Base-by-base conservation (phyloP, 2,888 invertebrate genomes). In the Brachylomia viminalis region DNA sequence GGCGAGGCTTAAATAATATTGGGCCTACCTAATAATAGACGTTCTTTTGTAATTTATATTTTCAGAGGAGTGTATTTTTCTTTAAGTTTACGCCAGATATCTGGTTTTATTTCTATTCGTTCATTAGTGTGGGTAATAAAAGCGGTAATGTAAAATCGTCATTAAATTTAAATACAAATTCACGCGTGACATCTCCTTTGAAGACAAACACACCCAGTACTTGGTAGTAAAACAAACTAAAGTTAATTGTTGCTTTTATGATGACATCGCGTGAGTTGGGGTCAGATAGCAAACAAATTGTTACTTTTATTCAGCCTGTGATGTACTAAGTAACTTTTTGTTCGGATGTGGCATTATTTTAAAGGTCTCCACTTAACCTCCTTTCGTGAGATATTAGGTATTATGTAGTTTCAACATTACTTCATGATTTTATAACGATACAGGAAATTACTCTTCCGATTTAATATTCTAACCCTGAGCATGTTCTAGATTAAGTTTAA, bases 231-330 rank as follows among this genome's bases (percentile, higher is more conserved):
- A 95, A 94, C 94, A 95, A 94, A 94, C 92, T 92, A 90, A 91
- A 91, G 92, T 94, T 95, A 95, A 95, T 95, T 95, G 94, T 94
- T 89, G 88, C 92, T 94, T 95, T 95, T 95, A 95, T 94, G 94
- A 94, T 91, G 92, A 90, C 91, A 94, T 96, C 92, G 96, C 96
- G 95, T 96, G 96, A 89, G 92, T 82, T 89, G 87, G 91, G 93
- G 93, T 92, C 92, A 90, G 91, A 92, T 92, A 91, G 91, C 90
- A 92, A 92, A 93, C 92, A 93, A 94, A 94, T 94, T 93, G 94
- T 92, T 92, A 90, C 89, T 88, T 90, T 91, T 89, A 85, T 86
- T 90, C 86, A 73, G 84, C 76, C 77, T 73, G 61, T 72, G 68
- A 74, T 77, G 77, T 83, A 75, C 65, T 72, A 80, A 83, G 73